These are phyloP conservation scores for Plotosus lineatus DNA, from an alignment of 2,113 vertebrate genomes.

Conservation along the genomic window DNA sequence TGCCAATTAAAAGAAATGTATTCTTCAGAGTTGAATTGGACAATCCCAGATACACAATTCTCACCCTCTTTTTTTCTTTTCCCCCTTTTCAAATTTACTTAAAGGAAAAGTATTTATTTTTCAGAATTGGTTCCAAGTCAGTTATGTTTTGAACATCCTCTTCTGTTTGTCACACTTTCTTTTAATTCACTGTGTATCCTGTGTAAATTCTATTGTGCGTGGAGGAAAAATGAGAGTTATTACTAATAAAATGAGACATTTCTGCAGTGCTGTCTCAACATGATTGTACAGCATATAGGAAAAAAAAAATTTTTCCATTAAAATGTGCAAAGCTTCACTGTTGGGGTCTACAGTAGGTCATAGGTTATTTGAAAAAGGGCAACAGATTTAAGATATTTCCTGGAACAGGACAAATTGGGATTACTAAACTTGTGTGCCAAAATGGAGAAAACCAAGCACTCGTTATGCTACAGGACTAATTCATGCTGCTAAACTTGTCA, in stretches of 20 bases:
- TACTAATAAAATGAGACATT: constrained; percentile 60
- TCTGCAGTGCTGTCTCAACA: constrained; percentile 62
- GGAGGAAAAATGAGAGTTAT: constrained; percentile 45
- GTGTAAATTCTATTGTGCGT: constrained; percentile 63
- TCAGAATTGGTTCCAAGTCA: constrained; percentile 65
- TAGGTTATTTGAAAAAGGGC: constrained; percentile 52
- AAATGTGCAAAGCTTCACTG: constrained; percentile 51
- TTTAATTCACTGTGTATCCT: constrained; percentile 57
- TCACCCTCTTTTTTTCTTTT: constrained; percentile 52
- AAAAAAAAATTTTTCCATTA: constrained; percentile 42
- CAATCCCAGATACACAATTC: constrained; percentile 40
- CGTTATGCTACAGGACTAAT: constrained; percentile 62
- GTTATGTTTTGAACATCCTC: constrained; percentile 59
- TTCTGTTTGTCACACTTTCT: constrained; percentile 60
- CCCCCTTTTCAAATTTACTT: constrained; percentile 54
- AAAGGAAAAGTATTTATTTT: constrained; percentile 73
- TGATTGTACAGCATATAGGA: constrained; percentile 49
- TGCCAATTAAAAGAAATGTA: constrained; percentile 81
- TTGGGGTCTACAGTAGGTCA: constrained; percentile 38
- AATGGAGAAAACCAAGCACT: constrained; percentile 61
- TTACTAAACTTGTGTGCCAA: constrained; percentile 66
- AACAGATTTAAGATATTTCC: constrained; percentile 7
- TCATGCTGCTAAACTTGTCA: constrained; percentile 64
- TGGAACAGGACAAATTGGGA: constrained; percentile 25
- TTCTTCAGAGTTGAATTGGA: constrained; percentile 71